Percentiles rank a stretch among this genome's conserved stretches.
phyloP scores from a whole-genome alignment of 2,888 invertebrate genomes.

The Folsomia candida region DNA sequence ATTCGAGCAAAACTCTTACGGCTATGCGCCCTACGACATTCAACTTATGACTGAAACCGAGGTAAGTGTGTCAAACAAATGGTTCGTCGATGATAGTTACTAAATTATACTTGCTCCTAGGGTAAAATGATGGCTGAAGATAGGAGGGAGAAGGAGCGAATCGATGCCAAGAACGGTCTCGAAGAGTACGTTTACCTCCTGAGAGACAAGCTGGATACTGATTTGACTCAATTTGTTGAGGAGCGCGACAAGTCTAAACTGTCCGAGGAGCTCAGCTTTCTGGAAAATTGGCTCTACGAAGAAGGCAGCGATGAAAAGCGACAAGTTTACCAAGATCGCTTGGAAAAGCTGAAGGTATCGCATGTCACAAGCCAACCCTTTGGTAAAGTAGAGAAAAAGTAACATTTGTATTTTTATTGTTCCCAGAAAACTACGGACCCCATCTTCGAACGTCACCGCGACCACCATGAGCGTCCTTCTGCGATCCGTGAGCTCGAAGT shows the following conservation, averaged over 20 bases:
- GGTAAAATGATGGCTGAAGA: slow-evolving; percentile 80
- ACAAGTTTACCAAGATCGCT: slow-evolving; percentile 63
- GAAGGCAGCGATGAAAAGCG: slow-evolving; percentile 90
- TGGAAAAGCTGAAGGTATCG: background rate
- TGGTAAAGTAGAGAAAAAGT: slow-evolving; percentile 15
- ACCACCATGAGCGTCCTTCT: slow-evolving; percentile 74
- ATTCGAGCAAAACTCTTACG: slow-evolving; percentile 72
- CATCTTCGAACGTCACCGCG: slow-evolving; percentile 76
- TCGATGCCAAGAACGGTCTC: slow-evolving; percentile 92
- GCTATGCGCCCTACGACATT: slow-evolving; percentile 69
- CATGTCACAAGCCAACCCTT: background rate
- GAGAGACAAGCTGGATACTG: slow-evolving; percentile 80
- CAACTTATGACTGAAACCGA: slow-evolving; percentile 76
- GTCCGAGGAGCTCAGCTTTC: slow-evolving; percentile 69
- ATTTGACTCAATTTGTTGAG: slow-evolving; percentile 71
- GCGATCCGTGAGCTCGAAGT: slow-evolving; percentile 78
- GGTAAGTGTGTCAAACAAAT: slow-evolving; percentile 56
- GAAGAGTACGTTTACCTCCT: slow-evolving; percentile 98
- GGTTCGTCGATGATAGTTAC: background rate
- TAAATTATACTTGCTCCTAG: slow-evolving; percentile 55
- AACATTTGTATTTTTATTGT: slow-evolving; percentile 10
- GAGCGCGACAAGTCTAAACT: slow-evolving; percentile 67
- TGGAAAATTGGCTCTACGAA: slow-evolving; percentile 97
- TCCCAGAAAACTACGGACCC: slow-evolving; percentile 78
- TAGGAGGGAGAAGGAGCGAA: slow-evolving; percentile 87